phyloP scores from a whole-genome alignment of 2,888 invertebrate genomes.

The Drosophila crucigera region DNA sequence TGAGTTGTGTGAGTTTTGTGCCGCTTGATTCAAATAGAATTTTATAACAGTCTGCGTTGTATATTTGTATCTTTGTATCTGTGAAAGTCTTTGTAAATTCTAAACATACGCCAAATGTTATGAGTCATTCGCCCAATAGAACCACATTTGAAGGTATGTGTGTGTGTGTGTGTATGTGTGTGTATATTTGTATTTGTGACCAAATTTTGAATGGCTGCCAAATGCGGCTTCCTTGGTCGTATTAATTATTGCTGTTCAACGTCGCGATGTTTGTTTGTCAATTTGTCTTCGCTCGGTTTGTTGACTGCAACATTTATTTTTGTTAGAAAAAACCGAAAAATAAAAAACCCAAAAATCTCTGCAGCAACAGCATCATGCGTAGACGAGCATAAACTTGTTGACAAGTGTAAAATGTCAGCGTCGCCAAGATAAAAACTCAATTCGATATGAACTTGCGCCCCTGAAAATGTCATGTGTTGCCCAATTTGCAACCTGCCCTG shows the following conservation, averaged over 20 bases:
- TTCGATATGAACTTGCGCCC: conserved; percentile 60
- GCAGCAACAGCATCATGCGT: conserved; percentile 10
- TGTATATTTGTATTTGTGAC: conserved; percentile 41
- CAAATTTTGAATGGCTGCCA: conserved; percentile 81
- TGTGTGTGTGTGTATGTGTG: conserved; percentile 20
- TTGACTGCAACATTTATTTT: conserved; percentile 70
- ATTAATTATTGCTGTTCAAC: conserved; percentile 80
- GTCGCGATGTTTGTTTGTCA: conserved; percentile 81
- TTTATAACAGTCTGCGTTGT: conserved; percentile 53
- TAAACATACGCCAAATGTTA: conserved; percentile 76
- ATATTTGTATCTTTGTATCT: conserved; percentile 34
- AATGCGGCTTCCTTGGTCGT: conserved; percentile 81
- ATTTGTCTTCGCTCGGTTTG: conserved; percentile 79
- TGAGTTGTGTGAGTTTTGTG: conserved; percentile 9
- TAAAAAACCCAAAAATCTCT: conserved; percentile 6
- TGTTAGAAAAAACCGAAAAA: conserved; percentile 34
- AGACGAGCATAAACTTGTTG: conserved; percentile 68
- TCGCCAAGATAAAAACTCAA: conserved; percentile 31
- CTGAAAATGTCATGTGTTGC: conserved; percentile 72
- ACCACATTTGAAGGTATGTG: background rate
- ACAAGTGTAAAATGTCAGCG: conserved; percentile 71
- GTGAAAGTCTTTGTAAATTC: conserved; percentile 64
- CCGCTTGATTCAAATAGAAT: conserved; percentile 60
- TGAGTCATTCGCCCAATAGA: conserved; percentile 58
- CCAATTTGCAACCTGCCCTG: conserved; percentile 12